Base-by-base conservation (phyloP, 2,797 vertebrate genomes). In the Tragopan temminckii region DNA sequence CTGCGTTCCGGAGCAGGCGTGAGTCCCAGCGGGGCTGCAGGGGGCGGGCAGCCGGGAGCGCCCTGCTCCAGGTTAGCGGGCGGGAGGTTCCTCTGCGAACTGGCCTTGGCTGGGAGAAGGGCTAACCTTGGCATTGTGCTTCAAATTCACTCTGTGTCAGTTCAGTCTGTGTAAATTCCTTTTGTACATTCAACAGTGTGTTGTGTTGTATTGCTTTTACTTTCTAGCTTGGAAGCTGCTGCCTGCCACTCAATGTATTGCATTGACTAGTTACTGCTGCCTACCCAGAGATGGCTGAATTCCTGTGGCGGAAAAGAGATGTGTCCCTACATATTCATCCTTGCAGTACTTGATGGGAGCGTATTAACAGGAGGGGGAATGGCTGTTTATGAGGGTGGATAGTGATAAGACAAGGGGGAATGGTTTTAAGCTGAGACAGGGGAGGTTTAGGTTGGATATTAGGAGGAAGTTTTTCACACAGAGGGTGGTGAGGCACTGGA, bases 261-360 rank as follows among this genome's bases (percentile, higher is more conserved):
- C n/a, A 46, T 45, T 19, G 68, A 91, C 17, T 55, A 64, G 43
- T 76, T 93, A 42, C 62, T 89, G 21, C 55, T 76, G 19, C 35
- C 70, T 81, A 55, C 31, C 21, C 52, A 74, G 67, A 88, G 79
- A 67, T 64, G 33, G 9, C 48, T 95, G 57, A 35, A 24, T 77
- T 90, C 21, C 80, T 86, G 24, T 27, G 72, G 45, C 13, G 63
- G 59, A 81, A 93, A 85, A 90, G 29, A 95, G 83, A 68, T 19
- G 29, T 61, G 36, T 82, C 48, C 67, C 55, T 67, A 20, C 52
- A 10, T 19, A 29, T 85, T 48, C 23, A 48, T 25, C 46, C 23
- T 25, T 48, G 12, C 12, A 48, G 24, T 48, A 48, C 12, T 24
- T 48, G 46, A 48, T 25, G 46, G 23, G 46, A 25, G 46, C 23